Evolutionary conservation across 2,797 vertebrate species (phyloP), one percentile per base, ranked within the genome.

Genomic region (Sebastiscus tertius): DNA sequence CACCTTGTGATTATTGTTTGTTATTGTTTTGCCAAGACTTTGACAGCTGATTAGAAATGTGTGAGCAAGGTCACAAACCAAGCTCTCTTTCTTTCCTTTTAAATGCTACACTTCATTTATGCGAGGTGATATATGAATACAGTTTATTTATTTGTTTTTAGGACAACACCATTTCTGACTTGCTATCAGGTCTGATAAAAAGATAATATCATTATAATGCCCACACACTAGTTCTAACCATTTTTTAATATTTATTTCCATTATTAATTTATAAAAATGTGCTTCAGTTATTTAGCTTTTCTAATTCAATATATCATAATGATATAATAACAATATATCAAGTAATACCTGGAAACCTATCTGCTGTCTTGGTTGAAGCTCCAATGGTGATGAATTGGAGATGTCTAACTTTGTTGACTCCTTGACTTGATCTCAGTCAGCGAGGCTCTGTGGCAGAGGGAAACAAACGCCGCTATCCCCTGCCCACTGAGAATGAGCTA

Each of bases 401-500:
- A 42, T 42, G 39, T 42, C 0, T 0, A 42, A 42, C 39, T 42
- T 42, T 42, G 39, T 42, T 42, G 39, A 42, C 39, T 16, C 49
- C 0, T 18, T 18, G 0, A 0, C 56, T 59, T 0, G 39, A 18
- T 59, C 27, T 56, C 0, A 61, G 18, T 60, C 7, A 9, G 34
- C 20, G 9, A 4, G 18, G 4, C 12, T n/a, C 4, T 26, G 11
- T 34, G 39, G 14, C 39, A 42, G 6, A 0, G 39, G 39, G 39
- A 42, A 42, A 42, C 16, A 18, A 0, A 42, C 3, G 0, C 0
- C 39, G 39, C 39, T 16, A 42, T 42, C 39, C 39, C 6, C 14
- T 42, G 39, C 14, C 39, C 39, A 42, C 39, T 16, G 39, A 42
- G 39, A 42, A 42, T 42, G 39, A 42, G 14, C 39, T 42, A 16